Conservation (phyloP, 1,140 invertebrate genomes). For the Drosophila suzukii region DNA sequence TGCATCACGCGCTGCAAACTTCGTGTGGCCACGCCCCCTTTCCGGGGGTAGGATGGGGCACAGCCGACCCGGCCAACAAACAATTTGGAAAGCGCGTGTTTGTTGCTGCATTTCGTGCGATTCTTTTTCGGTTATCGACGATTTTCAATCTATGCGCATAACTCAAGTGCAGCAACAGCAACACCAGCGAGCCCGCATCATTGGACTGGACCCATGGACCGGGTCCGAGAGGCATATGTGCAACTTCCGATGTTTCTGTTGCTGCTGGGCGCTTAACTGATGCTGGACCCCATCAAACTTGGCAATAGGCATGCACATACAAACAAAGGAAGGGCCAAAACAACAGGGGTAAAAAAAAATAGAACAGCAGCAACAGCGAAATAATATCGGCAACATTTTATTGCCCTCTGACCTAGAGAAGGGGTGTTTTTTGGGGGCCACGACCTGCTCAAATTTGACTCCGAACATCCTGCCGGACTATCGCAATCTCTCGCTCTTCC, state of each 20-base stretch:
- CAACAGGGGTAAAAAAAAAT: constrained; percentile 25
- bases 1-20: constrained; percentile 72
- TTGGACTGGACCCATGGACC: constrained; percentile 17
- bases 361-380: constrained; percentile 65
- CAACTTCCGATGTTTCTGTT: constrained; percentile 62
- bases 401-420: constrained; percentile 75
- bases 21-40: constrained; percentile 64
- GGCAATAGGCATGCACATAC: constrained; percentile 64
- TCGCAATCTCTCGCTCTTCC: constrained; percentile 51
- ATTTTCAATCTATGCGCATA: constrained; percentile 83
- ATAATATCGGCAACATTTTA: constrained; percentile 84
- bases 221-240: constrained; percentile 69
- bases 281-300: constrained; percentile 74
- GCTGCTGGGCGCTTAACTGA: constrained; percentile 67
- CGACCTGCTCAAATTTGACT: constrained; percentile 76
- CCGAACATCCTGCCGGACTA: constrained; percentile 61
- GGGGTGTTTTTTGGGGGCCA: constrained; percentile 10
- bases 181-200: constrained; percentile 69
- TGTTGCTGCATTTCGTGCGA: constrained; percentile 65
- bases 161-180: constrained; percentile 77
- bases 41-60: constrained; percentile 2
- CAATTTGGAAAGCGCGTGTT: constrained; percentile 56
- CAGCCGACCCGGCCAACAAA: constrained; percentile 27
- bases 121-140: constrained; percentile 80
- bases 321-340: constrained; percentile 30